Evolutionary conservation across 2,888 invertebrate species (phyloP).

Genomic region (Cyaniris semiargus): DNA sequence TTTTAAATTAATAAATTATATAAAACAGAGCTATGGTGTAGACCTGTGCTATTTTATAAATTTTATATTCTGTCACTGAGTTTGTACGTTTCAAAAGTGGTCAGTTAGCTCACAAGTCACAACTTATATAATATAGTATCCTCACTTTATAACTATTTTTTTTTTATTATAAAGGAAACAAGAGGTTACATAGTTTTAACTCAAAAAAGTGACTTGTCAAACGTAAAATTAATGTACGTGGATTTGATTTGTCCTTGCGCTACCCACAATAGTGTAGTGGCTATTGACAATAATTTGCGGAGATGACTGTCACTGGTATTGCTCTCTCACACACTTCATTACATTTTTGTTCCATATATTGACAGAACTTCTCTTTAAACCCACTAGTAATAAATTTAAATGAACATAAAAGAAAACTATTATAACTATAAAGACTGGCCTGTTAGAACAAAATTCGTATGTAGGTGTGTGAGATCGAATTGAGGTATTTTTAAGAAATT

Average conservation of each 20-base stretch:
- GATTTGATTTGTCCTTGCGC: constrained; percentile 8
- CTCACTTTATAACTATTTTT: background rate
- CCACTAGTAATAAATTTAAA: background rate
- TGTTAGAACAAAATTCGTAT: background rate
- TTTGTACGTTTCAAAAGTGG: background rate
- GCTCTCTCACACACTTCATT: background rate
- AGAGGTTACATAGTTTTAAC: background rate
- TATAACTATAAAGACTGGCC: background rate
- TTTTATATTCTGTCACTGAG: background rate
- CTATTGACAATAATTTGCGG: constrained; percentile 8
- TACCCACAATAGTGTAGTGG: constrained; percentile 2
- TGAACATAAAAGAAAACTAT: background rate
- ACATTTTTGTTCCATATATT: background rate
- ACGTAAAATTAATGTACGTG: background rate
- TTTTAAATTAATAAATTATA: background rate
- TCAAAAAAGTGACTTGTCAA: background rate
- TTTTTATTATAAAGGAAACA: background rate
- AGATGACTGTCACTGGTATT: background rate
- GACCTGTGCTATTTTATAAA: background rate
- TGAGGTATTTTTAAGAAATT: background rate
- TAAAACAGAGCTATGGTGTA: background rate
- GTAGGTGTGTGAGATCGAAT: background rate
- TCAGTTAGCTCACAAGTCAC: too few relatives aligned
- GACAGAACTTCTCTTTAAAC: too few relatives aligned
- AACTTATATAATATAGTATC: background rate